A percentile compares a stretch with the other conserved stretches of the same genome.
Evolutionary conservation across 2,797 vertebrate genomes (phyloP).

Genomic region (Sebastes aleutianus): DNA sequence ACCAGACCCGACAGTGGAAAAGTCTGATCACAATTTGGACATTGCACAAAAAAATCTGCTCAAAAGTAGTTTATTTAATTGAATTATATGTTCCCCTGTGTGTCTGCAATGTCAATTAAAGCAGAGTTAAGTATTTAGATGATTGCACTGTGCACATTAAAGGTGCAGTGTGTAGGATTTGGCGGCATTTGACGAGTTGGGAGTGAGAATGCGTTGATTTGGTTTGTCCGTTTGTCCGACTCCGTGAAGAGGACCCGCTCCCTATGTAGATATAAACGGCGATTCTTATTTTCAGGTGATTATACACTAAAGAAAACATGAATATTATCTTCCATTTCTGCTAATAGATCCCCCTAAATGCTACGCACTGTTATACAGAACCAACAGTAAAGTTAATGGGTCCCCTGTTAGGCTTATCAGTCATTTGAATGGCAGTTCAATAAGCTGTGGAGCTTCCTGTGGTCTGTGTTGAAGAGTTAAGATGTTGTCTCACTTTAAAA

Average conservation of each 20-base stretch:
- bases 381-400: neutral
- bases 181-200: neutral
- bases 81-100: neutral
- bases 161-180: neutral
- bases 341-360: neutral
- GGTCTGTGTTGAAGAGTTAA: constrained; percentile 13
- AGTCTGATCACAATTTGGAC: neutral
- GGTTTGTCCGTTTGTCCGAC: no score
- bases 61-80: no score
- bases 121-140: neutral
- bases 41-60: no score
- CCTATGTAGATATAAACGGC: no score
- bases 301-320: neutral
- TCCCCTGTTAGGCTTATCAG: neutral
- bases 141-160: neutral
- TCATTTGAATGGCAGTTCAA: neutral
- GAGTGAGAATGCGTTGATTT: no score
- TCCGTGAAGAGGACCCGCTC: no score
- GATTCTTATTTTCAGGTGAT: no score
- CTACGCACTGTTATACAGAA: neutral
- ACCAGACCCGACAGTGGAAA: neutral
- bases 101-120: neutral
- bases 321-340: neutral
- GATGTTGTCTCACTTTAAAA: neutral
- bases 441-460: constrained; percentile 1